These are phyloP conservation scores for Trilocha varians DNA, from an alignment of 2,888 invertebrate genomes.

Conservation along the genomic window DNA sequence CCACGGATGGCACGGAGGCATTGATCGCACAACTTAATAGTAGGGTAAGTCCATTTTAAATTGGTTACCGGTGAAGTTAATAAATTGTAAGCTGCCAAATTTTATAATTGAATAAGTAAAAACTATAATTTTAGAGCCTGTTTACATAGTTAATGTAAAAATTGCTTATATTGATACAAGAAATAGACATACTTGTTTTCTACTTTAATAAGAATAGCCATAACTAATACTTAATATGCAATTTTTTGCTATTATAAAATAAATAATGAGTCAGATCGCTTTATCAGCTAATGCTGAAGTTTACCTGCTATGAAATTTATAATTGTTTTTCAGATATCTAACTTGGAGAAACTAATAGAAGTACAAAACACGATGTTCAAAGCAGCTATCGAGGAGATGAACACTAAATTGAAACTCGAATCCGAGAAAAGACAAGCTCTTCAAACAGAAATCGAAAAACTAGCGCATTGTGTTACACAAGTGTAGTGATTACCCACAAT, in stretches of 20 bases:
- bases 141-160: no score
- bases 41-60: constrained; percentile 67
- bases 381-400: constrained; percentile 77
- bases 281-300: no score
- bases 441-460: constrained; percentile 79
- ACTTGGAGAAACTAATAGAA: constrained; percentile 73
- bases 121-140: no score
- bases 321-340: constrained; percentile 54
- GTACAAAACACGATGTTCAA: constrained; percentile 73
- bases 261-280: no score
- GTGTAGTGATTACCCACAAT: constrained; percentile 57
- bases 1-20: constrained; percentile 37
- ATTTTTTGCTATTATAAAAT: no score
- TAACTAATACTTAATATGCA: no score
- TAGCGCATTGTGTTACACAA: constrained; percentile 80
- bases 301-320: neutral
- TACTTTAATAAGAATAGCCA: no score
- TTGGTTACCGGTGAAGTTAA: no score
- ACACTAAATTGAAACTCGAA: constrained; percentile 75
- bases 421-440: constrained; percentile 76
- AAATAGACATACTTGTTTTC: no score
- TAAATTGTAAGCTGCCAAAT: no score
- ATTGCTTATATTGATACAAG: no score
- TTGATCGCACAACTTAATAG: constrained; percentile 61
- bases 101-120: no score